Conservation (phyloP, 2,113 vertebrate genomes). For the Aegotheles bennettii region DNA sequence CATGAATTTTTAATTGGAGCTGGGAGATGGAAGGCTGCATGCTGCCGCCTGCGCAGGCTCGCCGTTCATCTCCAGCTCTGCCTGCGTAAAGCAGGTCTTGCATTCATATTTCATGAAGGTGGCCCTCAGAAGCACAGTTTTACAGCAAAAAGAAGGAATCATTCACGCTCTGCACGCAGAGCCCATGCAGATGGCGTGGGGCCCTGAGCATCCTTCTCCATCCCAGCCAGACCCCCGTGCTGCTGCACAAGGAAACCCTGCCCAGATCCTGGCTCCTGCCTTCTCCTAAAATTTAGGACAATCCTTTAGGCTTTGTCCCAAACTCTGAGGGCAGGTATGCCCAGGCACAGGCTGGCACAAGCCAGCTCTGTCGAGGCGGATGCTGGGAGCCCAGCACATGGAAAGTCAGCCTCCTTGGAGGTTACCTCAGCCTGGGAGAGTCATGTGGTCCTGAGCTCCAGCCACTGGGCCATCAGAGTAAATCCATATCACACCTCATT, state of each 20-base stretch:
- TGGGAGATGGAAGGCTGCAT: not conserved
- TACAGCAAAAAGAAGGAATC: not conserved
- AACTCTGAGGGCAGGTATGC: not conserved
- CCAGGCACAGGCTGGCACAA: not conserved
- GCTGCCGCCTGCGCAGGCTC: not conserved
- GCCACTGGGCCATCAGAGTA: not conserved
- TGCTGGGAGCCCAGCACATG: not conserved
- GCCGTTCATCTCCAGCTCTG: not conserved
- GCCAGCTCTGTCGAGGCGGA: not conserved
- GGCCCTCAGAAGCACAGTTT: not conserved
- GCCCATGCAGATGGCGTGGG: rapidly evolving
- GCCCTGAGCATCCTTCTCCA: not conserved
- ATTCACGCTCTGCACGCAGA: rapidly evolving
- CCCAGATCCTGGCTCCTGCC: not conserved
- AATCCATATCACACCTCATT: not conserved
- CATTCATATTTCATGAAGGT: constrained; percentile 15
- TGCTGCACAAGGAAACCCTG: not conserved
- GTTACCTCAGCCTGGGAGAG: not conserved
- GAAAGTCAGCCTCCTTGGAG: not conserved
- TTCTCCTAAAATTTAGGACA: not conserved
- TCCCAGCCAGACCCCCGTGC: rapidly evolving
- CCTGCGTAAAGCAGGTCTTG: not conserved
- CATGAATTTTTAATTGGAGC: not conserved
- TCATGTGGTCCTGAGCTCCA: not conserved
- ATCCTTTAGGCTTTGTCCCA: not conserved